Conservation (phyloP, 2,888 invertebrate genomes). For the Agriopis aurantiaria region DNA sequence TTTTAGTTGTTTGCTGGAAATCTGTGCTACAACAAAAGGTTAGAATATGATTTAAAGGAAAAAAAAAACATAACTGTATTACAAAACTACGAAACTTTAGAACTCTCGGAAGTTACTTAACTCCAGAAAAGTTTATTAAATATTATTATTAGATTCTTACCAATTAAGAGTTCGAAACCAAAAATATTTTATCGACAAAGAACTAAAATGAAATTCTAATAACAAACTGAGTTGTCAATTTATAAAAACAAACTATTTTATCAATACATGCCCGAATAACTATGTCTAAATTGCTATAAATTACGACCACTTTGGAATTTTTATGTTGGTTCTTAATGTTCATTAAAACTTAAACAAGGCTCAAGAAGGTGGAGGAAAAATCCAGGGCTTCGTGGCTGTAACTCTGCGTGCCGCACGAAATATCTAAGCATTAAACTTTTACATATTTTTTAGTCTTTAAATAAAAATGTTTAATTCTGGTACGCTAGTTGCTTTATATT, state of each 20-base stretch:
- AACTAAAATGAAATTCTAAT: not conserved
- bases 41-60: no score
- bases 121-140: no score
- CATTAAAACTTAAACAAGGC: constrained; percentile 34
- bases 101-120: no score
- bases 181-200: no score
- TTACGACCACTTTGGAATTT: constrained; percentile 36
- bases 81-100: no score
- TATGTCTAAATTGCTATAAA: constrained; percentile 27
- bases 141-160: no score
- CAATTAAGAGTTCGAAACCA: no score
- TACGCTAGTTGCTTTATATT: constrained; percentile 7
- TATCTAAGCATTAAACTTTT: constrained; percentile 32
- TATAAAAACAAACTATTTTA: constrained; percentile 12
- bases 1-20: no score
- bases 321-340: constrained; percentile 31
- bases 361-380: constrained; percentile 30
- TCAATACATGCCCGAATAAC: constrained; percentile 20
- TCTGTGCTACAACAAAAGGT: no score
- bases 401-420: constrained; percentile 58
- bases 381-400: constrained; percentile 47
- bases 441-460: constrained; percentile 23
- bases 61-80: no score
- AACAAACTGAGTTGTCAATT: not conserved
- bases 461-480: constrained; percentile 18